Base-by-base conservation (phyloP, 2,797 vertebrate genomes). In the Spea hammondii region DNA sequence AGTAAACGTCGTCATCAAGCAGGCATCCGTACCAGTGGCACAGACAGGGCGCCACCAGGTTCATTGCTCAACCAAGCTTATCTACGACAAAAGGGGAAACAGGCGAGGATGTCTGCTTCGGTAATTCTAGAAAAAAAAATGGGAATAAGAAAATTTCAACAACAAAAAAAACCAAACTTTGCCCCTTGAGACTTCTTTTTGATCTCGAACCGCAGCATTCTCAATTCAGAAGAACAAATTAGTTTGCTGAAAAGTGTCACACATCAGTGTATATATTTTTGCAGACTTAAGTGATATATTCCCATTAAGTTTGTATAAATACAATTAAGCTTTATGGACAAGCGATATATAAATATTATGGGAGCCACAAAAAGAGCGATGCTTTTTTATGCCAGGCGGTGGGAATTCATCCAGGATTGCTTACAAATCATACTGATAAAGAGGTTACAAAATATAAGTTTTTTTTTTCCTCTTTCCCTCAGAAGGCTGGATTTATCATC, bases 381-480 rank as follows among this genome's bases (percentile, higher is more conserved):
- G 59, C 32, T 83, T 83, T 83, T 60, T 79, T 86, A 82, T 84
- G 84, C 83, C 81, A 82, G 4, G 47, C 83, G 83, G 70, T 76
- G 84, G 84, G 84, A 74, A 72, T 83, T 65, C 83, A 81, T 83
- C 75, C 77, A 65, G 82, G 84, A 85, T 87, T 88, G 85, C 79
- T 89, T 85, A 87, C 83, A 88, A 88, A 84, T 87, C 86, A 88
- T 84, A 72, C 65, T 83, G 78, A 86, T 86, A 80, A 88, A 86
- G 85, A 87, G 82, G 47, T 80, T 83, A 82, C 83, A 84, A 84
- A 87, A 86, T 77, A 1, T 85, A 89, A 73, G 86, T 86, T 88
- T 89, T 88, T 84, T 76, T 47, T 70, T 70, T 83, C 83, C 80
- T 85, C 55, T 70, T 70, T 84, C 83, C 80, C 85, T 87, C 88